phyloP scores from a whole-genome alignment of 1,140 invertebrate genomes.

The Ceratitis capitata region DNA sequence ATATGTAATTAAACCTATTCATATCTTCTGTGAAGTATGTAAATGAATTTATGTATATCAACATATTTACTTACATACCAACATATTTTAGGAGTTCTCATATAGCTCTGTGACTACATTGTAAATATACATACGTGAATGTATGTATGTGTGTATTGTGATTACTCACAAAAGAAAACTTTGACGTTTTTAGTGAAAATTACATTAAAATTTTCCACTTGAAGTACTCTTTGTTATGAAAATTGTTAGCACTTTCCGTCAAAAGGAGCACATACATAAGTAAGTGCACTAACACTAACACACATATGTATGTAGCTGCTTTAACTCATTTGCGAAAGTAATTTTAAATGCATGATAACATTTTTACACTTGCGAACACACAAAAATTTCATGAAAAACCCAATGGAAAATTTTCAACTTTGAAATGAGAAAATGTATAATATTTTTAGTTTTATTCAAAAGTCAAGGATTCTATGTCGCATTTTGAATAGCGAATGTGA shows the following conservation, averaged over 20 bases:
- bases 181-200: constrained; percentile 64
- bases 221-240: constrained; percentile 63
- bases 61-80: not conserved
- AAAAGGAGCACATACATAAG: constrained; percentile 24
- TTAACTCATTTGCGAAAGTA: constrained; percentile 7
- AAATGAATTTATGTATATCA: too few species aligned
- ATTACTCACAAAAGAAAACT: constrained; percentile 51
- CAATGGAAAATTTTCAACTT: not conserved
- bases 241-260: not conserved
- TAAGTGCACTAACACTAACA: too few species aligned
- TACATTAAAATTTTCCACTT: constrained; percentile 65
- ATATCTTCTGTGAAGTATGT: too few species aligned
- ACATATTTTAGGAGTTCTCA: not conserved
- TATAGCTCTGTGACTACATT: not conserved
- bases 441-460: too few species aligned
- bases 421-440: too few species aligned
- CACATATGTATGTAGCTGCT: not conserved
- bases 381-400: not conserved
- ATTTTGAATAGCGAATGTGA: too few species aligned
- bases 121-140: not conserved
- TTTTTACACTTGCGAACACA: not conserved
- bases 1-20: not conserved
- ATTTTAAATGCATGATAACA: constrained; percentile 19
- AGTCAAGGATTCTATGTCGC: too few species aligned
- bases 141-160: not conserved